Base-by-base conservation (phyloP, 2,797 vertebrate genomes). In the Amniataba percoides region DNA sequence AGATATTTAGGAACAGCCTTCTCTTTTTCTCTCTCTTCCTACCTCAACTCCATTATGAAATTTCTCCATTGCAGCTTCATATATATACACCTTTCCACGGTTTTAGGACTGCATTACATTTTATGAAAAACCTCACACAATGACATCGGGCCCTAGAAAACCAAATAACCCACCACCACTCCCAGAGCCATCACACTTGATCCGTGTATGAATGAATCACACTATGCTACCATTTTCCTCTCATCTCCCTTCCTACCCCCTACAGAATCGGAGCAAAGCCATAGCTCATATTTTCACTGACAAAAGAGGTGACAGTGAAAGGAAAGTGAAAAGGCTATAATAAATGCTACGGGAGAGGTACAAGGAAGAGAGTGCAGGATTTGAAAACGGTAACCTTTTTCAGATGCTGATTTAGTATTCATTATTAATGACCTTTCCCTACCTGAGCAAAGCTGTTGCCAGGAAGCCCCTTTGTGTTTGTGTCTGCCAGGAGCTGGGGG, bases 361-460 rank as follows among this genome's bases (percentile, higher is more conserved):
- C 89, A 90, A 86, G 87, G 74, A 82, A 87, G 88, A 72, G 85
- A 87, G 81, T 39, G 74, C 58, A 23, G 79, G 51, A 69, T 90
- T 88, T 83, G 84, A 89, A 89, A 92, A 90, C 40, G 63, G 85
- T 91, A 94, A 93, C 91, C 90, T 93, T 94, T 94, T 90, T 93
- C 89, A 78, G 85, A 91, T 90, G 85, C 89, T 91, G 89, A 92
- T 94, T 93, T 90, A 87, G 87, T 93, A 91, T 92, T 92, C 91
- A 92, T 93, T 93, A 93, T 93, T 92, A 92, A 91, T 90, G 92
- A 92, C 93, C 93, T 93, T 94, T 94, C 80, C 80, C 75, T 91
- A 91, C 90, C 88, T 92, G 89, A 87, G 85, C 88, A 89, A 88
- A 89, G 90, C 89, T 82, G 87, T 89, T 90, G 86, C 85, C 88